Evolutionary conservation across 2,888 invertebrate species (phyloP).

Genomic region (Crossocerus cetratus): DNA sequence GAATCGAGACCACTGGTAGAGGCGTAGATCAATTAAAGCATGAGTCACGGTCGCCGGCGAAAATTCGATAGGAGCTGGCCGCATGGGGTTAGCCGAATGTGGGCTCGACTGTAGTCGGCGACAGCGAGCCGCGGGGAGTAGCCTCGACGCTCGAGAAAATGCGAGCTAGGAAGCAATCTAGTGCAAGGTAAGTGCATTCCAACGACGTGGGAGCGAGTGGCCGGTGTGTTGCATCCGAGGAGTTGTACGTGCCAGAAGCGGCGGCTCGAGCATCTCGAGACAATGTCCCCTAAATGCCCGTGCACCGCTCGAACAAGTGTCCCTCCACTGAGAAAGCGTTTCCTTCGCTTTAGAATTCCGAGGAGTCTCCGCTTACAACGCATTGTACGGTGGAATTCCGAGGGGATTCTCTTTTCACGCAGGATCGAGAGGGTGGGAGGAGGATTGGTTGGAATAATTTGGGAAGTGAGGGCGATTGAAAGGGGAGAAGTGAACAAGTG

Average conservation of each 20-base stretch:
- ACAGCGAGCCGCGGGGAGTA: conserved; percentile 1
- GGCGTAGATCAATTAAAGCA: conserved; percentile 28
- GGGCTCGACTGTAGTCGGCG: not conserved
- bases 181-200: conserved; percentile 32
- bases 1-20: not conserved
- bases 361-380: too few relatives aligned
- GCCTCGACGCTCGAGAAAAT: conserved; percentile 16
- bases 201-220: conserved; percentile 33
- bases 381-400: too few relatives aligned
- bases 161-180: conserved; percentile 31
- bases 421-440: too few relatives aligned
- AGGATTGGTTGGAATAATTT: too few relatives aligned
- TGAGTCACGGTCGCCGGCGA: conserved; percentile 22
- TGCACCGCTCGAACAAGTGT: not conserved
- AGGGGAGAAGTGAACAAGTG: too few relatives aligned
- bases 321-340: not conserved
- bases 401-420: too few relatives aligned
- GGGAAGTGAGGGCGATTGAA: too few relatives aligned
- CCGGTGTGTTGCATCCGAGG: not conserved
- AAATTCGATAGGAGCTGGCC: conserved; percentile 4
- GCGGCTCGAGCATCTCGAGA: not conserved
- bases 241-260: not conserved
- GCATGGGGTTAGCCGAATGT: not conserved
- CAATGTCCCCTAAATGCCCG: not conserved
- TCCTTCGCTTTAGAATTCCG: not conserved